Percentiles rank a stretch among this genome's conserved stretches.
Conservation (phyloP, 2,888 invertebrate genomes). For the Acanthosepion esculentum region DNA sequence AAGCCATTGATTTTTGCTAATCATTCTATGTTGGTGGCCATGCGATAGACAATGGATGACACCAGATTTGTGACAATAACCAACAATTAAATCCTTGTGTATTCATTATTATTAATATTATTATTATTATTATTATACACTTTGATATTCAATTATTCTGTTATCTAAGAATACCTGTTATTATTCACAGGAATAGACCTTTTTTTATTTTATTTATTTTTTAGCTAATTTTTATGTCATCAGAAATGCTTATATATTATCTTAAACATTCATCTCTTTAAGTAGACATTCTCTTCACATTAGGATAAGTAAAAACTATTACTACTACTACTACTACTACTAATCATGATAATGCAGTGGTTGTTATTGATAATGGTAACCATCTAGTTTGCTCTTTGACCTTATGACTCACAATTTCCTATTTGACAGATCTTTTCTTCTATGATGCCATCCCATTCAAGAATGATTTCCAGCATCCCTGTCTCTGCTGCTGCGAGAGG, state of each 20-base stretch:
- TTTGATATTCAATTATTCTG: too few relatives aligned
- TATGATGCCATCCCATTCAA: not conserved
- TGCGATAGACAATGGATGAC: not conserved
- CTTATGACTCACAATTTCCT: conserved; percentile 3
- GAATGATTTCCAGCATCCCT: not conserved
- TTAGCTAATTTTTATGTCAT: too few relatives aligned
- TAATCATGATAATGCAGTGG: not conserved
- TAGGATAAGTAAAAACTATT: not conserved
- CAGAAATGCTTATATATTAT: not conserved
- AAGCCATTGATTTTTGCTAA: too few relatives aligned
- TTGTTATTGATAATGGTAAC: not conserved
- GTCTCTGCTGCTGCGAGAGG: too few relatives aligned
- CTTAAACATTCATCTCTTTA: not conserved
- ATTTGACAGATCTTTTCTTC: not conserved
- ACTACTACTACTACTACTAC: not conserved
- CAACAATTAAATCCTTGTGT: not conserved
- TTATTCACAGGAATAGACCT: too few relatives aligned
- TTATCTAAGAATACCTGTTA: too few relatives aligned
- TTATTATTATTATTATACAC: too few relatives aligned
- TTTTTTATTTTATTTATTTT: too few relatives aligned
- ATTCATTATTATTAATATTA: too few relatives aligned
- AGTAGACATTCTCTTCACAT: not conserved
- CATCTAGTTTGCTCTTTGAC: not conserved
- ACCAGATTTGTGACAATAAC: not conserved
- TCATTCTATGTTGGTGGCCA: too few relatives aligned